phyloP scores from a whole-genome alignment of 2,113 vertebrate species.

The Phyllopteryx taeniolatus region DNA sequence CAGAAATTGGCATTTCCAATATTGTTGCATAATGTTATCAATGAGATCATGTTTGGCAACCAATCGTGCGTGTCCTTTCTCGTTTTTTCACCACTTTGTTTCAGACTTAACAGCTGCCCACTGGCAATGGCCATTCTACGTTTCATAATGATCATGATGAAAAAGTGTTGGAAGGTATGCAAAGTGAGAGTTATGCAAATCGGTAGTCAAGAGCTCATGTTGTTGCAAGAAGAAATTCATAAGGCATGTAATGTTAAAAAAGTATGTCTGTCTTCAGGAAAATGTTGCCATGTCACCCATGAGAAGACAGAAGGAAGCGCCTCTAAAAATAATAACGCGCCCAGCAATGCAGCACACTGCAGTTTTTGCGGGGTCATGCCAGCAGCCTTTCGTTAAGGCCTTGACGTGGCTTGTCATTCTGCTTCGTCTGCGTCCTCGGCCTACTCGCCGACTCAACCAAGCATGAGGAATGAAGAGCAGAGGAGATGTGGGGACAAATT shows the following conservation, averaged over 20 bases:
- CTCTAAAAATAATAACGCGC: background rate
- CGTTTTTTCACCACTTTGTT: constrained; percentile 13
- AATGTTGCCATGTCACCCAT: background rate
- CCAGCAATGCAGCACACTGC: background rate
- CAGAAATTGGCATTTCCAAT: constrained; percentile 1
- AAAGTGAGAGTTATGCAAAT: constrained; percentile 18
- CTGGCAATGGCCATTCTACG: constrained; percentile 36
- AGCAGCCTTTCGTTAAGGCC: constrained; percentile 11
- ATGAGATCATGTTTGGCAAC: constrained; percentile 12
- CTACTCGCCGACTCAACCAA: constrained; percentile 41
- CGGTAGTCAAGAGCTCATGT: background rate
- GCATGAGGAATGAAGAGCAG: constrained; percentile 49
- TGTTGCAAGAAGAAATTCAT: constrained; percentile 5
- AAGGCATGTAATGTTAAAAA: constrained; percentile 18
- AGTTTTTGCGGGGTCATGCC: constrained; percentile 29
- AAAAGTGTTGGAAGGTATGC: constrained; percentile 18
- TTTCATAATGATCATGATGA: constrained; percentile 38
- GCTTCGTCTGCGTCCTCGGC: constrained; percentile 45
- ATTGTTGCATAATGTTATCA: background rate
- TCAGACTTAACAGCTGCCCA: constrained; percentile 30
- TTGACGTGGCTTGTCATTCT: constrained; percentile 37
- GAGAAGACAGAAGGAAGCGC: background rate
- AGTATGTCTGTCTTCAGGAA: constrained; percentile 6
- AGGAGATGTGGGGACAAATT: constrained; percentile 42
- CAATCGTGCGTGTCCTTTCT: background rate